Evolutionary conservation across 1,140 invertebrate species (phyloP).

Genomic region (Anagrus nilaparvatae): DNA sequence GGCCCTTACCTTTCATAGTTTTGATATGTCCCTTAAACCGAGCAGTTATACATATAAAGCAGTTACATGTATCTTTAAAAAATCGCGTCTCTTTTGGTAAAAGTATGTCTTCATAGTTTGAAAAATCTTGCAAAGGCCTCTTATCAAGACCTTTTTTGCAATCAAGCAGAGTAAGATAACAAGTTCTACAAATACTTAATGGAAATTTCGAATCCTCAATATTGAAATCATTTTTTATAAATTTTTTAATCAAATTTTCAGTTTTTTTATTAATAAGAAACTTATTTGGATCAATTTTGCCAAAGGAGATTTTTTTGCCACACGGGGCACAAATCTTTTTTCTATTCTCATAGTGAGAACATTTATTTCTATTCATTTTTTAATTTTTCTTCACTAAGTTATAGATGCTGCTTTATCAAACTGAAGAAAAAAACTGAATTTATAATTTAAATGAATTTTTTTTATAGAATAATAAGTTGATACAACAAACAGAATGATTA

Average conservation of each 20-base stretch:
- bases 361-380: neutral
- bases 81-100: neutral
- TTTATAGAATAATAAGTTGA: no score
- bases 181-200: neutral
- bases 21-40: neutral
- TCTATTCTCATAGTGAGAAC: constrained; percentile 1
- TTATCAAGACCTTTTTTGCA: neutral
- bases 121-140: neutral
- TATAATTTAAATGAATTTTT: no score
- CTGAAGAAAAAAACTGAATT: no score
- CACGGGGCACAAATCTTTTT: constrained; percentile 2
- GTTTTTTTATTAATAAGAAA: constrained; percentile 1
- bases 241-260: neutral
- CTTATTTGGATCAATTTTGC: neutral
- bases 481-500: no score
- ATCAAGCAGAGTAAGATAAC: neutral
- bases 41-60: constrained; percentile 1
- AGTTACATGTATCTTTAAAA: neutral
- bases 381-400: no score
- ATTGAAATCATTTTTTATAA: neutral
- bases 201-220: neutral
- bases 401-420: no score
- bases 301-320: neutral
- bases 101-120: neutral
- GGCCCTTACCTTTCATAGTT: neutral